Evolutionary conservation across 2,797 vertebrate genomes (phyloP).

Genomic region (Hypotaenidia philippensis): DNA sequence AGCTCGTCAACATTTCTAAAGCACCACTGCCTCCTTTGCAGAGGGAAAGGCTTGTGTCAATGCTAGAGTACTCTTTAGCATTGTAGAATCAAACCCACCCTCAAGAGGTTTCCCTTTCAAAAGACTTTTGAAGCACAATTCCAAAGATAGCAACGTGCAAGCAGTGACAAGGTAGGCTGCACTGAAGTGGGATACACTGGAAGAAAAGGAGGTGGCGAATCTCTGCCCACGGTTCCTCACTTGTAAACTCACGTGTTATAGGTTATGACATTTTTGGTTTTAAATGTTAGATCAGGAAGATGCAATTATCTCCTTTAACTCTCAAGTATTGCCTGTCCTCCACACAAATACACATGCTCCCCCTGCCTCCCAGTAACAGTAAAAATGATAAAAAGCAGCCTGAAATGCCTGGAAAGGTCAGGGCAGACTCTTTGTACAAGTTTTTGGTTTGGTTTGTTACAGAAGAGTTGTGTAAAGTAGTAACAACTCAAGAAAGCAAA

Average conservation of each 20-base stretch:
- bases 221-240: not conserved
- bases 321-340: not conserved
- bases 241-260: not conserved
- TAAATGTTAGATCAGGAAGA: not conserved
- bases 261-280: not conserved
- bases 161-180: not conserved
- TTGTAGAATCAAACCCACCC: not conserved
- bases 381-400: not conserved
- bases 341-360: not conserved
- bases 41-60: not conserved
- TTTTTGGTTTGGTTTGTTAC: not conserved
- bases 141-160: not conserved
- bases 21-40: not conserved
- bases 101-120: not conserved
- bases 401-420: not conserved
- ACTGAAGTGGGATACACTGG: not conserved
- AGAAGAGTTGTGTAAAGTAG: not conserved
- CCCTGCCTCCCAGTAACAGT: not conserved
- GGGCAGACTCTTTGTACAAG: not conserved
- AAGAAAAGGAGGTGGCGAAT: not conserved
- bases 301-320: not conserved
- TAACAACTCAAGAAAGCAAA: not conserved
- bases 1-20: not conserved
- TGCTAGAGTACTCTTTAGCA: not conserved
- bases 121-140: not conserved